Evolutionary conservation across 2,888 invertebrate species (phyloP).

Genomic region (Chrysodeixis includens): DNA sequence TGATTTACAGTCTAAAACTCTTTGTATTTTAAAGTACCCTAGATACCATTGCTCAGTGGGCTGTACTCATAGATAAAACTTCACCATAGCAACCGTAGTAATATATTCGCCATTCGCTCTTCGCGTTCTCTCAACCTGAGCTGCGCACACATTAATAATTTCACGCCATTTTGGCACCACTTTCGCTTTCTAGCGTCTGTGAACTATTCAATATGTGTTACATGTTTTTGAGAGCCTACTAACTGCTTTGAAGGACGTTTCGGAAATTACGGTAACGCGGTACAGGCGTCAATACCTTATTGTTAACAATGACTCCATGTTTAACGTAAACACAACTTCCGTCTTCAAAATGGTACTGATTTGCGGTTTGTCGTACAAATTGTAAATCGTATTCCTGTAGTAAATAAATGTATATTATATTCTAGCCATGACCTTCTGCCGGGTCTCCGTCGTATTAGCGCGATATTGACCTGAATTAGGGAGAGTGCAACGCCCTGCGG

Average conservation of each 20-base stretch:
- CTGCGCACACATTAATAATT: conserved; percentile 29
- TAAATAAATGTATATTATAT: not conserved
- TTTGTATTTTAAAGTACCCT: not conserved
- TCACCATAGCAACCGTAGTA: not conserved
- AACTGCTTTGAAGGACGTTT: not conserved
- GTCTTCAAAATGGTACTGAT: not conserved
- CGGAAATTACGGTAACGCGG: not conserved
- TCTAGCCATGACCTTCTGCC: not conserved
- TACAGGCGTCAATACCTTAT: not conserved
- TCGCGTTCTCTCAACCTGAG: conserved; percentile 15
- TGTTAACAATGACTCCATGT: not conserved
- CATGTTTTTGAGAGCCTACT: not conserved
- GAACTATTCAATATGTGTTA: not conserved
- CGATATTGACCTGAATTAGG: not conserved
- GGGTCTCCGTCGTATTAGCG: not conserved
- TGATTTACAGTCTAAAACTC: no score
- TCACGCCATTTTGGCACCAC: conserved; percentile 39
- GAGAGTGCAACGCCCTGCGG: not conserved
- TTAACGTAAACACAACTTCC: not conserved
- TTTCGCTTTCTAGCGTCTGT: conserved; percentile 38
- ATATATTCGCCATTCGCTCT: not conserved
- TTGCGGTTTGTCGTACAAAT: not conserved
- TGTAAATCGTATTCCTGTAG: no score
- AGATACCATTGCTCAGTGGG: not conserved
- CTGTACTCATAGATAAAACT: not conserved